phyloP scores from a whole-genome alignment of 1,140 invertebrate species.

The Heliconius melpomene region DNA sequence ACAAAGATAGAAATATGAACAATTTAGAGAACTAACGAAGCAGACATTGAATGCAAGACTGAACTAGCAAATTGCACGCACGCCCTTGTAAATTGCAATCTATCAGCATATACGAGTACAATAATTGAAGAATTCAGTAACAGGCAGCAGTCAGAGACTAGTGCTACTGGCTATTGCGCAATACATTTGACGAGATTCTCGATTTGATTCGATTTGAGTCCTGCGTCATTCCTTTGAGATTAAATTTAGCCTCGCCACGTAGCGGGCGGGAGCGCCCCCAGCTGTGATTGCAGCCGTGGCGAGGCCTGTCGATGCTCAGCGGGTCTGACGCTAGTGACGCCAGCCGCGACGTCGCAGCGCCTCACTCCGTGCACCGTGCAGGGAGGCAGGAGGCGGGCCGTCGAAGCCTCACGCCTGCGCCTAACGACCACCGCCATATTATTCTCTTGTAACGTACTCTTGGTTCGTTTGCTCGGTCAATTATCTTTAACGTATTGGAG shows the following conservation, averaged over 20 bases:
- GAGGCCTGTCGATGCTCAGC: constrained; percentile 38
- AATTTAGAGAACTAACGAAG: neutral
- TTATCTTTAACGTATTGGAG: constrained; percentile 62
- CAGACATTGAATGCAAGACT: neutral
- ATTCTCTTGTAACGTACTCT: constrained; percentile 60
- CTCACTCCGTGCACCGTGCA: constrained; percentile 41
- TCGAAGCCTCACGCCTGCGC: constrained; percentile 61
- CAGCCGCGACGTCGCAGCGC: constrained; percentile 32
- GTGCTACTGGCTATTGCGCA: constrained; percentile 6
- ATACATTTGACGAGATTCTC: constrained; percentile 44
- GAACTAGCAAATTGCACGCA: neutral
- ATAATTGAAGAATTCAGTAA: constrained; percentile 12
- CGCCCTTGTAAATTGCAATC: constrained; percentile 3
- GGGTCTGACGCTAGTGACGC: constrained; percentile 35
- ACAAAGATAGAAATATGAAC: neutral
- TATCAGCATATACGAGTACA: neutral
- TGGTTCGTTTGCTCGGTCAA: constrained; percentile 66
- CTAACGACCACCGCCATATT: constrained; percentile 52
- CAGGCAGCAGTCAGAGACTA: neutral
- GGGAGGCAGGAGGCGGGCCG: constrained; percentile 42
- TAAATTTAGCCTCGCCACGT: constrained; percentile 57
- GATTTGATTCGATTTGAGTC: constrained; percentile 34
- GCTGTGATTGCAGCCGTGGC: constrained; percentile 50
- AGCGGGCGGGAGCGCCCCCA: constrained; percentile 42
- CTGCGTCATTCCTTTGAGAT: constrained; percentile 51